Conservation (phyloP, 2,113 vertebrate genomes). For the Gambusia affinis region DNA sequence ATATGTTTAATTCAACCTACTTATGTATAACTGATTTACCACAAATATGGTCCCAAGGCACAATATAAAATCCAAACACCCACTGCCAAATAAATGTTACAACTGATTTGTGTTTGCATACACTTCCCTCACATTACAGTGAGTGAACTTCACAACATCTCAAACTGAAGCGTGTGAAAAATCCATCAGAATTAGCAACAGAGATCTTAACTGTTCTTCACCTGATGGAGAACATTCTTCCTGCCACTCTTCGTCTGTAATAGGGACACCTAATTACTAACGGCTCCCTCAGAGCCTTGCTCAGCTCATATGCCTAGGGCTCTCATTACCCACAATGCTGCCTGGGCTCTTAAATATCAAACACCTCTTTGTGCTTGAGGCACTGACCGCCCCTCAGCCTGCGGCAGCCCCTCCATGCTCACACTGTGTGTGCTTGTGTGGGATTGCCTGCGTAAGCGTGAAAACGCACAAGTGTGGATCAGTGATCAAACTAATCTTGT, state of each 20-base stretch:
- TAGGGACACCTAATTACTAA: constrained; percentile 74
- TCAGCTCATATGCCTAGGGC: constrained; percentile 57
- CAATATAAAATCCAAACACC: not conserved
- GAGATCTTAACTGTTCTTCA: constrained; percentile 46
- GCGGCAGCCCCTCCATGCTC: constrained; percentile 41
- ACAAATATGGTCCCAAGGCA: not conserved
- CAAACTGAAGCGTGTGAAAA: constrained; percentile 56
- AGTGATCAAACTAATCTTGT: constrained; percentile 9
- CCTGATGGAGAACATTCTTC: constrained; percentile 50
- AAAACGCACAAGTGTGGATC: constrained; percentile 4
- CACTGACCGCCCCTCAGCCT: constrained; percentile 44
- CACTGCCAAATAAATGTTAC: not conserved
- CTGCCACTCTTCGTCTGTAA: constrained; percentile 66
- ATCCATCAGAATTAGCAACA: constrained; percentile 44
- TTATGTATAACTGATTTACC: no score
- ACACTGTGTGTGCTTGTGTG: constrained; percentile 45
- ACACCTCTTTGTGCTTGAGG: constrained; percentile 66
- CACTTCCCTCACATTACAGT: not conserved
- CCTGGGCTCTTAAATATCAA: constrained; percentile 78
- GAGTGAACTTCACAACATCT: constrained; percentile 3
- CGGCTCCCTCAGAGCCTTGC: constrained; percentile 59
- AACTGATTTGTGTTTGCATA: not conserved
- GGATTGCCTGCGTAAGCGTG: constrained; percentile 21
- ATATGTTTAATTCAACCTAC: not conserved
- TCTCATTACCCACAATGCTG: constrained; percentile 77